Percentiles rank a stretch among this genome's conserved stretches.
phyloP scores from a whole-genome alignment of 2,797 vertebrate species.

The Paramormyrops hopkinsi region DNA sequence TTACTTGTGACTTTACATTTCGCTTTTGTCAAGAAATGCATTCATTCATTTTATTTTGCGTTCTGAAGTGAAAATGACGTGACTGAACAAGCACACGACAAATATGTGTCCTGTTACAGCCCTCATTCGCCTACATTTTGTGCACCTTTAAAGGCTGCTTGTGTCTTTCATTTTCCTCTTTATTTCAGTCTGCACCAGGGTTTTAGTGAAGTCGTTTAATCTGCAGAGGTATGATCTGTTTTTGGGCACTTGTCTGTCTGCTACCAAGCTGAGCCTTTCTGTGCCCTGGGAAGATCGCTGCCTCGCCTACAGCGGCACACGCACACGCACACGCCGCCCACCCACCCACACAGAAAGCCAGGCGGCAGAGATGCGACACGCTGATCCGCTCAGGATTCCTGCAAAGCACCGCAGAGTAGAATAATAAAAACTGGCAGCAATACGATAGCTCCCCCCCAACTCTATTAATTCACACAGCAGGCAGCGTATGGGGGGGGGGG shows the following conservation, averaged over 20 bases:
- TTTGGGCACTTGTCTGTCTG: neutral
- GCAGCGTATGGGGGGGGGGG: neutral
- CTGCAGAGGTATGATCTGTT: neutral
- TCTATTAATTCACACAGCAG: neutral
- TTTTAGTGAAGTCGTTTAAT: neutral
- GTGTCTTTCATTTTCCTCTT: neutral
- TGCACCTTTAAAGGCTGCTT: slow-evolving; percentile 50
- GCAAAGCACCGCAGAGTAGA: neutral
- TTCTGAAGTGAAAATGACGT: neutral
- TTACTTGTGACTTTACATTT: neutral
- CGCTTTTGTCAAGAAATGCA: neutral
- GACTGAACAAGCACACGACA: neutral
- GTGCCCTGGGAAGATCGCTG: neutral
- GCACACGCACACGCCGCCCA: neutral
- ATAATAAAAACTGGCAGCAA: neutral
- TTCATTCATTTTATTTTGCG: neutral
- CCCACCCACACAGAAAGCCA: neutral
- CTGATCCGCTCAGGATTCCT: neutral
- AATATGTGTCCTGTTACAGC: neutral
- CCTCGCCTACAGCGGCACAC: neutral
- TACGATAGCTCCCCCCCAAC: neutral
- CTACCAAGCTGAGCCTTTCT: neutral
- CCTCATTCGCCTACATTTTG: slow-evolving; percentile 34
- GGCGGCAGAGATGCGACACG: neutral
- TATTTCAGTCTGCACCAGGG: neutral